Evolutionary conservation across 2,797 vertebrate species (phyloP).

Genomic region (Halcyon smyrnensis): DNA sequence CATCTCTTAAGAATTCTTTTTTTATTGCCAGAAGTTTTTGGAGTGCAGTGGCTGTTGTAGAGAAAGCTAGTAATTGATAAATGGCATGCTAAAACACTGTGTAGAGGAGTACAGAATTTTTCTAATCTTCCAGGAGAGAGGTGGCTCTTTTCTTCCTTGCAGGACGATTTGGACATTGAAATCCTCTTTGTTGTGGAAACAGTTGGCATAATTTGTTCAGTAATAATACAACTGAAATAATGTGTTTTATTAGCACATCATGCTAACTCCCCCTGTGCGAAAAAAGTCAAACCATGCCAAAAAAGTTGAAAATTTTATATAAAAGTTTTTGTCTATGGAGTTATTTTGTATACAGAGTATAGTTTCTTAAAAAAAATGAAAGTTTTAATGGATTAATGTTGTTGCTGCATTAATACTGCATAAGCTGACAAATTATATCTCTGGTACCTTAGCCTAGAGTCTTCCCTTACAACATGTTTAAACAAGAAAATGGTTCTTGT

Average conservation of each 20-base stretch:
- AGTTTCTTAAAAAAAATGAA: background rate
- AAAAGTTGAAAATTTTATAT: background rate
- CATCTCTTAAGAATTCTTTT: background rate
- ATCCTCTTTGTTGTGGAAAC: background rate
- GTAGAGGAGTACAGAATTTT: background rate
- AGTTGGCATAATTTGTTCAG: background rate
- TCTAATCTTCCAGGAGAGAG: background rate
- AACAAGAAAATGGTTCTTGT: background rate
- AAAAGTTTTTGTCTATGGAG: background rate
- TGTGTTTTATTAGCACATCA: background rate
- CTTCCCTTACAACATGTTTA: background rate
- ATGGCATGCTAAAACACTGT: background rate
- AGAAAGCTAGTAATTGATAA: background rate
- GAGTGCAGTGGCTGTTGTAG: background rate
- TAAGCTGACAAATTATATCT: background rate
- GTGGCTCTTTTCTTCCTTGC: background rate
- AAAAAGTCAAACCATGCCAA: background rate
- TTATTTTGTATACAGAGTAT: background rate
- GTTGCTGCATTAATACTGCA: background rate
- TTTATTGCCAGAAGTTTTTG: background rate
- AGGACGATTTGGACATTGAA: background rate
- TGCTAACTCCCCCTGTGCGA: background rate
- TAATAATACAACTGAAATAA: background rate
- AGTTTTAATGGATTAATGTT: slow-evolving; percentile 17
- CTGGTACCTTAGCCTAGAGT: background rate